Base-by-base conservation (phyloP, 2,797 vertebrate genomes). In the Anas capensis region DNA sequence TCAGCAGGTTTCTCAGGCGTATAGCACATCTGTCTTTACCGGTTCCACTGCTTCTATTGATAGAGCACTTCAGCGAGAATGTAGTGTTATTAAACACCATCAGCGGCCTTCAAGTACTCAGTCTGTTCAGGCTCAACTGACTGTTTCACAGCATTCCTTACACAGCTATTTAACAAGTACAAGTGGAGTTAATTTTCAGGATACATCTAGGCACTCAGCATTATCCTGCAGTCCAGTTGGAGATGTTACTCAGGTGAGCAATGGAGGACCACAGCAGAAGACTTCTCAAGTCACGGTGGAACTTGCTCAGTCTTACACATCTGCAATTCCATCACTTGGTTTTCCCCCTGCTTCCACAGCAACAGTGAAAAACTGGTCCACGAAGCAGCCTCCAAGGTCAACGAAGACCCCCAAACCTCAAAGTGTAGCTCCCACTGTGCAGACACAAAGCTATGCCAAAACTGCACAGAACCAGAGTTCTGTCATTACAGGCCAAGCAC, bases 21-120 rank as follows among this genome's bases (percentile, higher is more conserved):
- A 99, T 27, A 98, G 98, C 96, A 98, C 98, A 60, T 97, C 99
- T 12, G 98, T 99, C 96, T 99, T 99, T 96, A 98, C 99, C 84
- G 98, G 98, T 98, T 98, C 98, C 89, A 97, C 98, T 82, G 97
- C 97, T 96, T 99, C 99, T 94, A 98, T 99, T 31, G 99, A 99
- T 97, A 98, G 99, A 99, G 99, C 99, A 97, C 99, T 99, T 98
- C 99, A 99, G 98, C 98, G 99, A 98, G 99, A 99, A 99, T 99
- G 99, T 99, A 99, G 99, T 99, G 99, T 99, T 96, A 99, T 99
- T 97, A 99, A 99, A 98, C 99, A 99, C 99, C 99, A 99, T 97
- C 99, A 99, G 99, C 98, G 99, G 99, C 99, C 99, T 99, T 99
- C 99, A 75, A 99, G 98, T 97, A 99, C 98, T 97, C 99, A 99